These are phyloP conservation scores for Lepidurus packardi DNA, from an alignment of 1,140 invertebrate species.

Conservation along the genomic window DNA sequence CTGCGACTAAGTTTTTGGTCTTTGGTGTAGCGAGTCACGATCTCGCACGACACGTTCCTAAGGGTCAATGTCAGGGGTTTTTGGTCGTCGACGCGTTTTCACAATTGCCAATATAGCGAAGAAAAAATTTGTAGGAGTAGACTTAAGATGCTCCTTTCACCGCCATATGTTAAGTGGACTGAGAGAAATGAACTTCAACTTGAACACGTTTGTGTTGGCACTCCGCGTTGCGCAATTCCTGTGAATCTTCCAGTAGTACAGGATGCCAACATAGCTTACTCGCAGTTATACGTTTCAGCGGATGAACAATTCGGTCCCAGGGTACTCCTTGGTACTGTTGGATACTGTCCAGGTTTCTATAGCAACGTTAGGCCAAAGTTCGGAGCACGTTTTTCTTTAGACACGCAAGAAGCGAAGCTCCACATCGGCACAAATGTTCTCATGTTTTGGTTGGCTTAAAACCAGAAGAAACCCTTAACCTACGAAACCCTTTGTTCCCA, in stretches of 20 bases:
- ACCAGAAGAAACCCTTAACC: no score
- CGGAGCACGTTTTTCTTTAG: neutral
- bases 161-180: neutral
- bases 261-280: neutral
- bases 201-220: neutral
- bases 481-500: no score
- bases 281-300: neutral
- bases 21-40: no score
- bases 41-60: no score
- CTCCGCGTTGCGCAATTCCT: neutral
- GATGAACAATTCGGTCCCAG: neutral
- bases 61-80: neutral
- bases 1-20: no score
- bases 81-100: neutral
- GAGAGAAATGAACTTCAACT: neutral
- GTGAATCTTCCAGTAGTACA: neutral
- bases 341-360: slow-evolving; percentile 17
- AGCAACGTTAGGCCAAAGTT: neutral
- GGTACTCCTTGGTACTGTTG: slow-evolving; percentile 21
- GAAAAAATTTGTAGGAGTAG: neutral
- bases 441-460: no score
- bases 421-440: neutral
- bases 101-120: neutral
- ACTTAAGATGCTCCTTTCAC: neutral
- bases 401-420: neutral